phyloP scores from a whole-genome alignment of 1,140 invertebrate genomes.

The Drosophila navojoa region DNA sequence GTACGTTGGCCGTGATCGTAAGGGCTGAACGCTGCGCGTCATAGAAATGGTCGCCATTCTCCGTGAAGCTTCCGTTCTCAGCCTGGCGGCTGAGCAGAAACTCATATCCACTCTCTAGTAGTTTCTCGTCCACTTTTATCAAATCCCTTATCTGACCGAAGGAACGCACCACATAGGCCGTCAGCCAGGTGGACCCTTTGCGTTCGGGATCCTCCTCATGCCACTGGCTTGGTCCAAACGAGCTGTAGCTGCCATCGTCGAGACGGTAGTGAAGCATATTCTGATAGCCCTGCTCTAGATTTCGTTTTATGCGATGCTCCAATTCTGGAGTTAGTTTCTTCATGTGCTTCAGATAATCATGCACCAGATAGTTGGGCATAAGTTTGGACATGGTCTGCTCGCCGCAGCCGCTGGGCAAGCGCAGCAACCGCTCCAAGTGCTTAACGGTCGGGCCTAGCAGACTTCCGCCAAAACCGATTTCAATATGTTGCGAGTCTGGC shows the following conservation, averaged over 20 bases:
- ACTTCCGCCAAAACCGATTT: slow-evolving; percentile 90
- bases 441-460: slow-evolving; percentile 90
- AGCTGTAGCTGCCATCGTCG: slow-evolving; percentile 96
- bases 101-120: slow-evolving; percentile 89
- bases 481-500: slow-evolving; percentile 88
- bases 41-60: slow-evolving; percentile 90
- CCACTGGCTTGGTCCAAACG: slow-evolving; percentile 88
- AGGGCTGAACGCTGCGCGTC: slow-evolving; percentile 85
- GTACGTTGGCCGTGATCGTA: slow-evolving; percentile 91
- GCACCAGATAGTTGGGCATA: slow-evolving; percentile 94
- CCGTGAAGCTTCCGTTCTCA: slow-evolving; percentile 93
- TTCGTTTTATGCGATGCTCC: slow-evolving; percentile 89
- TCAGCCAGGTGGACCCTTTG: slow-evolving; percentile 96
- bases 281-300: slow-evolving; percentile 96
- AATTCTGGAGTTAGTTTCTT: slow-evolving; percentile 85
- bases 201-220: slow-evolving; percentile 65
- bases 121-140: slow-evolving; percentile 90
- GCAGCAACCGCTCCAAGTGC: slow-evolving; percentile 90
- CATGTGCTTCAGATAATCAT: slow-evolving; percentile 87
- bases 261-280: slow-evolving; percentile 95
- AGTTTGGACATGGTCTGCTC: slow-evolving; percentile 98
- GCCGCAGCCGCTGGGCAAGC: slow-evolving; percentile 95
- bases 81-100: slow-evolving; percentile 92
- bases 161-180: slow-evolving; percentile 95
- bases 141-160: slow-evolving; percentile 91